Evolutionary conservation across 2,888 invertebrate genomes (phyloP), one percentile per base, ranked within the genome.

Genomic region (Rhorus exstirpatorius): DNA sequence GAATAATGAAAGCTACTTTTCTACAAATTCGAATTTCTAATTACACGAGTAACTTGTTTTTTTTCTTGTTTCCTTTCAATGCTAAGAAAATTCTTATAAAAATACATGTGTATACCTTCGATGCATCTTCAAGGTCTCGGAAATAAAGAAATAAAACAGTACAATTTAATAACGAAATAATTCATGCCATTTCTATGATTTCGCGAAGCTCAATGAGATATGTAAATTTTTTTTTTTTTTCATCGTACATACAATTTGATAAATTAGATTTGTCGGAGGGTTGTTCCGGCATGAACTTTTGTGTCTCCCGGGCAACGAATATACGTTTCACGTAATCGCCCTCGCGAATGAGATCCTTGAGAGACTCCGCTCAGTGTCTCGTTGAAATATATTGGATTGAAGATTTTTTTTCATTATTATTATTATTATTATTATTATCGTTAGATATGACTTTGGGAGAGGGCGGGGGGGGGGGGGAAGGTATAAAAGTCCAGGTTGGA

Each of bases 401-500:
- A 21, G 1, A 7, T 35, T 31, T 68, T 51, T 41, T 26, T 31
- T 7, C 26, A 17, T 24, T 26, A 17, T 44, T 31, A 2, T 10
- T 38, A 6, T 41, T 26, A 55, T 17, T 55, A 17, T 26, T 19
- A 26, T 53, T 89, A 85, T 88, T 85, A 85, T 84, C 84, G 88
- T 90, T 89, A 80, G 76, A 85, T 77, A 53, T 12, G 71, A 77
- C 70, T 41, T 75, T 60, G 46, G 67, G 49, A 2, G 68, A 26
- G 14, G 76, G 67, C n/a, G 49, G 3, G 68, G 21, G 14, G 77
- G 65, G 38, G 68, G 46, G 3, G 70, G 19, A 17, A 75, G 67
- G 24, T 79, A 88, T 88, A 90, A 88, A 87, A 85, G n/a, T 19
- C 12, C 8, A 17, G 31, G 60, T n/a, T 6, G 35, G 77, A 12